Percentiles rank a stretch among this genome's conserved stretches.
Evolutionary conservation across 2,888 invertebrate genomes (phyloP).

Genomic region (Norana najaformis): DNA sequence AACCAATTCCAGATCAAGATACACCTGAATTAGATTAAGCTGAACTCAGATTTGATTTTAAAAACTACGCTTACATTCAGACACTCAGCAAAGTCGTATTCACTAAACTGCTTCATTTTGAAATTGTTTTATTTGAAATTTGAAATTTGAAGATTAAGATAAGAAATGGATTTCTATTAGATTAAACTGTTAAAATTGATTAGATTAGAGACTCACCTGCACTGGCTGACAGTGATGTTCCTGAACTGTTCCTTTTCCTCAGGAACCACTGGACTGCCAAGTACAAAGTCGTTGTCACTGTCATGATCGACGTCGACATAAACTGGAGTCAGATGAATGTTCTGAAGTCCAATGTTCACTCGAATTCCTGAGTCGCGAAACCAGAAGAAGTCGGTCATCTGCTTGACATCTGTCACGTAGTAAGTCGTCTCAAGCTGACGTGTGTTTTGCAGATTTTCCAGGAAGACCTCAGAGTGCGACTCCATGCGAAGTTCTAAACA

Average conservation of each 20-base stretch:
- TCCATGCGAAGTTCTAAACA: constrained; percentile 39
- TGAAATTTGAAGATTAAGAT: too few species aligned
- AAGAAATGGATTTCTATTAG: background rate
- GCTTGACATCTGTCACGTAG: constrained; percentile 56
- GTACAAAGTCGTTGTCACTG: constrained; percentile 48
- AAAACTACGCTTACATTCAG: too few species aligned
- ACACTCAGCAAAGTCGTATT: too few species aligned
- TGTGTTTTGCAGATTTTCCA: constrained; percentile 53
- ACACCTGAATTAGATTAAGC: too few species aligned
- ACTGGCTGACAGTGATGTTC: constrained; percentile 50
- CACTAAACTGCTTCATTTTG: too few species aligned
- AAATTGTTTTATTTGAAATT: too few species aligned
- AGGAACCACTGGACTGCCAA: constrained; percentile 41
- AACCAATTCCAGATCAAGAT: too few species aligned
- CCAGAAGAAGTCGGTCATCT: constrained; percentile 55
- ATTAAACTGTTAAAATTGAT: background rate
- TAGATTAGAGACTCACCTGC: constrained; percentile 51
- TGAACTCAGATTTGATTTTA: too few species aligned
- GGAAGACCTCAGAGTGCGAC: constrained; percentile 53
- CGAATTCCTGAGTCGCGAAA: constrained; percentile 54
- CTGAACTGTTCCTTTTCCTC: constrained; percentile 48
- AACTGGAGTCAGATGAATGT: constrained; percentile 56
- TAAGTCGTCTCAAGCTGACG: constrained; percentile 52
- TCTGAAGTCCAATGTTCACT: constrained; percentile 53
- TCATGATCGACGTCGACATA: constrained; percentile 56